These are phyloP conservation scores for Leptestheria dahalacensis DNA, from an alignment of 1,140 invertebrate species.

Conservation along the genomic window DNA sequence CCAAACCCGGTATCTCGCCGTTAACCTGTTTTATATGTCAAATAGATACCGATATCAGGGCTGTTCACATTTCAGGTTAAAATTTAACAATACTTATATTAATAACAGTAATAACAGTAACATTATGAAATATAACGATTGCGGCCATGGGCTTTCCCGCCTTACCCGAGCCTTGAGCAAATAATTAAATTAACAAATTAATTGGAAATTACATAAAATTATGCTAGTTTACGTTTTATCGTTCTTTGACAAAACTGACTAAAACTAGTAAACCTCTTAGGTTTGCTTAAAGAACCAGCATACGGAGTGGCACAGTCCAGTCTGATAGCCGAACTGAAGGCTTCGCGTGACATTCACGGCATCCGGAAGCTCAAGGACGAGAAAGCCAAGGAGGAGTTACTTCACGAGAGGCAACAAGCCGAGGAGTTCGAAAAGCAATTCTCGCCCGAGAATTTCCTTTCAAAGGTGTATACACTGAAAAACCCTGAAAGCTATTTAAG, in stretches of 20 bases:
- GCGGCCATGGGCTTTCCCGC: no score
- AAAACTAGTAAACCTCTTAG: not conserved
- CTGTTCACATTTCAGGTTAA: no score
- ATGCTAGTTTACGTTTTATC: not conserved
- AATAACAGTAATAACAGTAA: no score
- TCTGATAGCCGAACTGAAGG: constrained; percentile 74
- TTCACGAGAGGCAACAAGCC: constrained; percentile 59
- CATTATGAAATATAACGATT: no score
- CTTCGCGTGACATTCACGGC: constrained; percentile 67
- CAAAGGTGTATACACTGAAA: constrained; percentile 44
- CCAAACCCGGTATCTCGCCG: no score
- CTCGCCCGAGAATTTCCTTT: constrained; percentile 70
- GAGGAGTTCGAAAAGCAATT: constrained; percentile 67
- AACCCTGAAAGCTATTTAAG: not conserved
- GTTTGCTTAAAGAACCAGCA: constrained; percentile 36
- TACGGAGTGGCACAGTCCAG: constrained; percentile 35
- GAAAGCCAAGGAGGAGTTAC: constrained; percentile 58
- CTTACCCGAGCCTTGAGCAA: no score
- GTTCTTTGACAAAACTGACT: not conserved
- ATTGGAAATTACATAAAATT: no score
- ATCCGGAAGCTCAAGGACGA: constrained; percentile 81
- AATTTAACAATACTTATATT: no score
- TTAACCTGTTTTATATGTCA: no score
- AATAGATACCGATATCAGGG: no score
- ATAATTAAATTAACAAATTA: no score